Percentiles rank a stretch among this genome's conserved stretches.
Conservation (phyloP, 2,888 invertebrate species). For the Thera obeliscata region DNA sequence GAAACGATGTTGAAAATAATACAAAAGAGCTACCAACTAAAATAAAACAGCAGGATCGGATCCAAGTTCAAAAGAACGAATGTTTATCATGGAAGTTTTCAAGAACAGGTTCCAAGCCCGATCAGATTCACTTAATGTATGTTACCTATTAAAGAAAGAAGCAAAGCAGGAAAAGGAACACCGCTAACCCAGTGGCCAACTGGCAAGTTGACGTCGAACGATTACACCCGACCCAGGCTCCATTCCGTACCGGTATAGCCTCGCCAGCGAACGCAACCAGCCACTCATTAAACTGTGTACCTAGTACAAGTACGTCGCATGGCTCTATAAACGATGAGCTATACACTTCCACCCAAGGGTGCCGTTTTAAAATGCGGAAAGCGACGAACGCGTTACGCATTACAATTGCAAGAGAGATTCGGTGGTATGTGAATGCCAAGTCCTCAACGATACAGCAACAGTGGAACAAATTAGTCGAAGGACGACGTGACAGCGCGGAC, state of each 20-base stretch:
- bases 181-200: constrained; percentile 84
- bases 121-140: constrained; percentile 58
- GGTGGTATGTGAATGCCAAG: constrained; percentile 77
- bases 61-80: constrained; percentile 1
- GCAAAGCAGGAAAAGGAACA: constrained; percentile 80
- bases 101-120: constrained; percentile 43
- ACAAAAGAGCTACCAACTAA: neutral
- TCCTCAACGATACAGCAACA: constrained; percentile 60
- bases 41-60: neutral
- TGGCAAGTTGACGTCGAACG: constrained; percentile 73
- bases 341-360: constrained; percentile 69
- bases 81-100: constrained; percentile 23
- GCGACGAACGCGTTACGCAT: constrained; percentile 74
- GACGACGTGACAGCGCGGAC: constrained; percentile 64
- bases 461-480: constrained; percentile 62
- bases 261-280: constrained; percentile 67
- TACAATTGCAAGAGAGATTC: constrained; percentile 79
- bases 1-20: neutral
- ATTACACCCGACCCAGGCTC: constrained; percentile 68
- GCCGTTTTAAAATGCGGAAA: constrained; percentile 77
- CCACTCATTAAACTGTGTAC: constrained; percentile 57
- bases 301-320: constrained; percentile 45
- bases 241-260: constrained; percentile 76
- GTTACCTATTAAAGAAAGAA: constrained; percentile 69
- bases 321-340: constrained; percentile 62